These are phyloP conservation scores for Eclectus roratus DNA, from an alignment of 2,113 vertebrate species.

Conservation along the genomic window DNA sequence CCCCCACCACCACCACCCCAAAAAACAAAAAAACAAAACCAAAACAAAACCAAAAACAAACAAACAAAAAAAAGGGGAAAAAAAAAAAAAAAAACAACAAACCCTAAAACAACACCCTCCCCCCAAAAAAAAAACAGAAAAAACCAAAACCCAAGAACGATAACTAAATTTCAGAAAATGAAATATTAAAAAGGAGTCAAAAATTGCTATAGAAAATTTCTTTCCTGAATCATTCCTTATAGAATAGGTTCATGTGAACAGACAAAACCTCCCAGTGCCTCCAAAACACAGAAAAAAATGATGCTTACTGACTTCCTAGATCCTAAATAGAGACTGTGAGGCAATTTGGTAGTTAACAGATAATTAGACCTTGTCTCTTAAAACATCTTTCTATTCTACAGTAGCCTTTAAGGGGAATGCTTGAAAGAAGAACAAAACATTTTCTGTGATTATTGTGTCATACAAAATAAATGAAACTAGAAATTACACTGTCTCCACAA, in stretches of 20 bases:
- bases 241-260: background rate
- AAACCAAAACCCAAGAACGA: background rate
- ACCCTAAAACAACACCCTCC: no score
- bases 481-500: background rate
- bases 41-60: background rate
- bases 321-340: background rate
- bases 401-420: background rate
- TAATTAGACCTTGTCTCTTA: background rate
- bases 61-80: no score
- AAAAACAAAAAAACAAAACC: no score
- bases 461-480: background rate
- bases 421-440: background rate
- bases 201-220: background rate
- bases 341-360: background rate
- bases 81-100: no score
- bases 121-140: background rate
- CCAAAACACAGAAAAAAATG: background rate
- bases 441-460: background rate
- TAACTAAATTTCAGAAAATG: background rate
- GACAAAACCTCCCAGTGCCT: background rate
- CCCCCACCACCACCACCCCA: no score
- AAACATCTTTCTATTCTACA: background rate
- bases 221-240: background rate
- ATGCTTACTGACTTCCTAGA: background rate
- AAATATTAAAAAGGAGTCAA: background rate